These are phyloP conservation scores for Gulo gulo DNA, from an alignment of 2,113 vertebrate species.

Conservation along the genomic window DNA sequence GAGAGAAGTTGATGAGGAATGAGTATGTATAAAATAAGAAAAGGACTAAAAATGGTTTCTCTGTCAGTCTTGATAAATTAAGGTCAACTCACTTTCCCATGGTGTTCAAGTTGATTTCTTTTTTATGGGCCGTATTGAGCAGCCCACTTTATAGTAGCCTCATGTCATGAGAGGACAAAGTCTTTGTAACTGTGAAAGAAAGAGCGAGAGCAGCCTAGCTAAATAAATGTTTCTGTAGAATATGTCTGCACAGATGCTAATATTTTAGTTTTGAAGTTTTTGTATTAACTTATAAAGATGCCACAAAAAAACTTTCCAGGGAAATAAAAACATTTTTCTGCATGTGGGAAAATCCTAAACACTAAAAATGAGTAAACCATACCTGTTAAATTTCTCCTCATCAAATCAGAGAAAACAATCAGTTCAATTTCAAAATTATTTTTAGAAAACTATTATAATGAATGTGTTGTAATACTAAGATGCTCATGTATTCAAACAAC, in stretches of 20 bases:
- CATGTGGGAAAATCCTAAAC: background rate
- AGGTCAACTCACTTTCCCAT: background rate
- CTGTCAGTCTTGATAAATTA: background rate
- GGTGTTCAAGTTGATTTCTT: background rate
- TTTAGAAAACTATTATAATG: background rate
- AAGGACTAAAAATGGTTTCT: background rate
- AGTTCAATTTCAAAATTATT: background rate
- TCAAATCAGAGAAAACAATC: background rate
- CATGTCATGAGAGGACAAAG: background rate
- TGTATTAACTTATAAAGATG: background rate
- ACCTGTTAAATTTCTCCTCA: background rate
- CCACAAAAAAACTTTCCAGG: background rate
- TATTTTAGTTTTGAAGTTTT: constrained; percentile 20
- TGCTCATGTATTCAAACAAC: background rate
- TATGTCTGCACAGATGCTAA: background rate
- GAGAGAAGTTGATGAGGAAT: background rate
- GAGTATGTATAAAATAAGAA: background rate
- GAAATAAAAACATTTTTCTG: background rate
- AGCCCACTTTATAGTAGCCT: background rate
- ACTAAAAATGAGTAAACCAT: background rate
- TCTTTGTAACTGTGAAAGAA: background rate
- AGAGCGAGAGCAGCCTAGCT: background rate
- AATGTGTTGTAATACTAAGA: constrained; percentile 7
- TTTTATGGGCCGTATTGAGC: background rate
- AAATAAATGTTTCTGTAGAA: background rate